Conservation (phyloP, 2,113 vertebrate genomes). For the Stictonetta naevosa region DNA sequence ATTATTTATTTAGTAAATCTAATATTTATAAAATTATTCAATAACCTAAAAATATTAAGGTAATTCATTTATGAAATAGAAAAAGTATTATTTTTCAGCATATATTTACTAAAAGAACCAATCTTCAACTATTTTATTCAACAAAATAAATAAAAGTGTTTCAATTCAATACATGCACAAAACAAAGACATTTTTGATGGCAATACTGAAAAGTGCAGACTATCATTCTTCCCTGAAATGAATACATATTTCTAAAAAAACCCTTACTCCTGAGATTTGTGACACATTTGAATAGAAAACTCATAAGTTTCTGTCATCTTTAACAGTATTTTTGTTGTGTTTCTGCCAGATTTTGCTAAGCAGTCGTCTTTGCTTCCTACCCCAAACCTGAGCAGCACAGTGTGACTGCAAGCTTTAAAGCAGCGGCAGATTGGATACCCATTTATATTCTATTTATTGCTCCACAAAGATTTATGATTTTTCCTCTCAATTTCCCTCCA, state of each 20-base stretch:
- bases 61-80: background rate
- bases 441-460: slow-evolving; percentile 69
- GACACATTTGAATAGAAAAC: slow-evolving; percentile 41
- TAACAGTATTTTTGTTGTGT: slow-evolving; percentile 38
- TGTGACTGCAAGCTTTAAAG: slow-evolving; percentile 55
- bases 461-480: slow-evolving; percentile 63
- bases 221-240: background rate
- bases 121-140: background rate
- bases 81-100: background rate
- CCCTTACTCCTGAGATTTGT: background rate
- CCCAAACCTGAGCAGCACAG: slow-evolving; percentile 19
- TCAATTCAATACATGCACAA: background rate
- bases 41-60: background rate
- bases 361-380: slow-evolving; percentile 13
- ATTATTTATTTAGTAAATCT: background rate
- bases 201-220: background rate
- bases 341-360: slow-evolving; percentile 45
- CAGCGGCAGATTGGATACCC: slow-evolving; percentile 52
- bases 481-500: slow-evolving; percentile 25
- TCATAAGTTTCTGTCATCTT: slow-evolving; percentile 50
- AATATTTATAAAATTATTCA: background rate
- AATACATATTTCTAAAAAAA: background rate
- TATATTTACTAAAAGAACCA: background rate
- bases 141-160: background rate
- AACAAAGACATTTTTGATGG: background rate